phyloP scores from a whole-genome alignment of 2,113 vertebrate genomes.

The Cinclus mexicanus region DNA sequence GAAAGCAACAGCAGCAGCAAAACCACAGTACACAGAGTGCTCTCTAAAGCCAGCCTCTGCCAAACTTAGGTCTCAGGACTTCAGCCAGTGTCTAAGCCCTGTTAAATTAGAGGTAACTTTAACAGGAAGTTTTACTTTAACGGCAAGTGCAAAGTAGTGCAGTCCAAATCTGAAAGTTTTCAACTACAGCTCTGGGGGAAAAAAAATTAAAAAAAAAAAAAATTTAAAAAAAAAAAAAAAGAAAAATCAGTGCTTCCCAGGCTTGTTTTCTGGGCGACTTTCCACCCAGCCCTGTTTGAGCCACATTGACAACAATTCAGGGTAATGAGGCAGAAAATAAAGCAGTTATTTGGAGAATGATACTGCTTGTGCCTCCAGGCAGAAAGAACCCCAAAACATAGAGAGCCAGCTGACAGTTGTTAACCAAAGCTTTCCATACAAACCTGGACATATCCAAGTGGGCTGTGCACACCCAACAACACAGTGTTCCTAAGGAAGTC shows the following conservation, averaged over 20 bases:
- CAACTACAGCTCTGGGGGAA: neutral
- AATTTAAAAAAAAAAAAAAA: too few species aligned
- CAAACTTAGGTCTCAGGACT: neutral
- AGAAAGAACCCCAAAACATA: neutral
- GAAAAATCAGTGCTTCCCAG: neutral
- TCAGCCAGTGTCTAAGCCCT: neutral
- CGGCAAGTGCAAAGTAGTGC: neutral
- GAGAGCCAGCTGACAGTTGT: neutral
- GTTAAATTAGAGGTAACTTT: neutral
- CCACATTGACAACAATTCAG: constrained; percentile 46
- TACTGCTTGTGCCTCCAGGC: constrained; percentile 61
- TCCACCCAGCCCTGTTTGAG: neutral
- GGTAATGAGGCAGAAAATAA: constrained; percentile 71
- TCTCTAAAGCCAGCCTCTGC: neutral
- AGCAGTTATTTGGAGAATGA: constrained; percentile 23
- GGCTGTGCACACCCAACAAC: neutral
- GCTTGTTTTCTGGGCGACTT: neutral
- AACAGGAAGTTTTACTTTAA: neutral
- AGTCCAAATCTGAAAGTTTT: neutral
- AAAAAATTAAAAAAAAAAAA: neutral
- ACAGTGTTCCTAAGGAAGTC: neutral
- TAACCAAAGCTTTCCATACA: neutral
- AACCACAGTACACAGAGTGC: neutral
- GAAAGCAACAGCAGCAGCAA: neutral
- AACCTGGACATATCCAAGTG: neutral